These are phyloP conservation scores for Thecocarcelia acutangulata DNA, from an alignment of 2,888 invertebrate species.

Conservation along the genomic window DNA sequence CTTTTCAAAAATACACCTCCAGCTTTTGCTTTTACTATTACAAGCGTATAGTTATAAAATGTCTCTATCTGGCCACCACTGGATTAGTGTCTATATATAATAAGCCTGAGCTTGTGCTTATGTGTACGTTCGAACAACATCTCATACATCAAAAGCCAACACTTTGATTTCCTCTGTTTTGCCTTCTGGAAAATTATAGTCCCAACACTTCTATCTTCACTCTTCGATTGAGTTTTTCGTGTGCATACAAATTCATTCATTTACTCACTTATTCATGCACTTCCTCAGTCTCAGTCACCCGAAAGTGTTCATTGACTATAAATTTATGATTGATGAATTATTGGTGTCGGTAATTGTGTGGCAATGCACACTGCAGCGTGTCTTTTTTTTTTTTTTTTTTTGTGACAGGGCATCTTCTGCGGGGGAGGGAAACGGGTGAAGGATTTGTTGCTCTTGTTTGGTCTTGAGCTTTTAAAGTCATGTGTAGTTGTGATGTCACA, in stretches of 20 bases:
- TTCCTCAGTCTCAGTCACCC: slow-evolving; percentile 47
- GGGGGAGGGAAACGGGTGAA: too few species aligned
- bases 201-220: not conserved
- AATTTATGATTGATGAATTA: slow-evolving; percentile 67
- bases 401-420: too few species aligned
- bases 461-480: not conserved
- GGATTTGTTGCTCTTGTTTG: not conserved
- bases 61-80: too few species aligned
- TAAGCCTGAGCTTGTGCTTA: too few species aligned
- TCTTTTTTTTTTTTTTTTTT: too few species aligned
- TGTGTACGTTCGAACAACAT: not conserved
- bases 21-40: too few species aligned
- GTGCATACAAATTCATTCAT: slow-evolving; percentile 41
- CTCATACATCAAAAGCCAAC: slow-evolving; percentile 51
- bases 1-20: too few species aligned
- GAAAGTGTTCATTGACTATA: slow-evolving; percentile 59
- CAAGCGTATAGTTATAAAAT: too few species aligned
- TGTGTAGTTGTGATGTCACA: not conserved
- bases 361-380: not conserved
- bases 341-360: slow-evolving; percentile 60
- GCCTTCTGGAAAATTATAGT: slow-evolving; percentile 46
- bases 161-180: slow-evolving; percentile 61
- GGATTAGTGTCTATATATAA: too few species aligned
- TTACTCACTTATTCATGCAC: slow-evolving; percentile 45
- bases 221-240: slow-evolving; percentile 23